phyloP scores from a whole-genome alignment of 2,113 vertebrate genomes.

The Dasyornis broadbenti region DNA sequence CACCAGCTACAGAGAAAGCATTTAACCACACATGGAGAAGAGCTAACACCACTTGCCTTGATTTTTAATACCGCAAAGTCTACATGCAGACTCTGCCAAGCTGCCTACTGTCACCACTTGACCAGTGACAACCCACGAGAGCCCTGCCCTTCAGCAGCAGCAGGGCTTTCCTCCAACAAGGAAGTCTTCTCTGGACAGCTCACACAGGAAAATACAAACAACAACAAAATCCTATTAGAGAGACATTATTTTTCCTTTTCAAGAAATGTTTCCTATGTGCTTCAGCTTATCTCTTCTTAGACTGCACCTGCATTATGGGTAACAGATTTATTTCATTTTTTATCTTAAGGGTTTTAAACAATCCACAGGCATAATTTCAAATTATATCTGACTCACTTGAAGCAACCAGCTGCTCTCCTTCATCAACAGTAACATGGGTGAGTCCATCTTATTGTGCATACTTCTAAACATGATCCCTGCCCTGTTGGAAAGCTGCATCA shows the following conservation, averaged over 20 bases:
- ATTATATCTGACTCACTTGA: not conserved
- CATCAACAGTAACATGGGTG: not conserved
- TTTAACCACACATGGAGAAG: slow-evolving; percentile 31
- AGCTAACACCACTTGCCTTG: not conserved
- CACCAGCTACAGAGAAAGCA: not conserved
- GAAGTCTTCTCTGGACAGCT: not conserved
- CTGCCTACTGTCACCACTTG: not conserved
- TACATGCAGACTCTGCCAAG: not conserved
- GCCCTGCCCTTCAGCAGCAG: not conserved
- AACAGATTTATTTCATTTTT: not conserved
- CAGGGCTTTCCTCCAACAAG: not conserved
- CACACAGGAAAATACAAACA: not conserved
- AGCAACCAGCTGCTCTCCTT: not conserved
- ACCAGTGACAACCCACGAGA: not conserved
- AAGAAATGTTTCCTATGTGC: not conserved
- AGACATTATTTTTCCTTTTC: not conserved
- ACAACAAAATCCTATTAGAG: not conserved
- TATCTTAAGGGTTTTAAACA: not conserved
- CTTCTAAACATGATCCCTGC: not conserved
- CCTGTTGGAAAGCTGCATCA: not conserved
- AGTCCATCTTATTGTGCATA: not conserved
- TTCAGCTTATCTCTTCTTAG: not conserved
- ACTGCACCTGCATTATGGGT: not conserved
- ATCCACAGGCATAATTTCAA: not conserved
- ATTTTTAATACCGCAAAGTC: not conserved